These are phyloP conservation scores for Vespertilio murinus DNA, from an alignment of 2,797 vertebrate species.

Conservation along the genomic window DNA sequence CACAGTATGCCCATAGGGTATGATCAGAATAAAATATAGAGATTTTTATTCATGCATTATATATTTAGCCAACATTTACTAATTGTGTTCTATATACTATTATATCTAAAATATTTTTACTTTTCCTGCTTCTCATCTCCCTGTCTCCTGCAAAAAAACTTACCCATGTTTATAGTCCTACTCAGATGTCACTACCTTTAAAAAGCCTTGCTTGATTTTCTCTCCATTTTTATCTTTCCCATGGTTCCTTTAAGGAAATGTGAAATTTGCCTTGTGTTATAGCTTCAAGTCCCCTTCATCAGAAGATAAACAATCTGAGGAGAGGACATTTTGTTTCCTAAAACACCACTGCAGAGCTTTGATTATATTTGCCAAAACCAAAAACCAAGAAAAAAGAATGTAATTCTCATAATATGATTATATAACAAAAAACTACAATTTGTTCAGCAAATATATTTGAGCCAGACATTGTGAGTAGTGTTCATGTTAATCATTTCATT, in stretches of 20 bases:
- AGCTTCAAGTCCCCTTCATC: not conserved
- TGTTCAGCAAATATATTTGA: not conserved
- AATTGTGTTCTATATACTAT: not conserved
- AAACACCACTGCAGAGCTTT: slow-evolving; percentile 7
- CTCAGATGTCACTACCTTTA: slow-evolving; percentile 13
- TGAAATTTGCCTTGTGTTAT: slow-evolving; percentile 1
- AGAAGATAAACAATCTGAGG: not conserved
- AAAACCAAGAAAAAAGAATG: not conserved
- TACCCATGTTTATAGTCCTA: not conserved
- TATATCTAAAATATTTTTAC: not conserved
- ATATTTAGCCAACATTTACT: slow-evolving; percentile 21
- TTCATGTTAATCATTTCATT: not conserved
- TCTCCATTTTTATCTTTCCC: not conserved
- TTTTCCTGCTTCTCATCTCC: not conserved
- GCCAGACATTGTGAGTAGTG: not conserved
- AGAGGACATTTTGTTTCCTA: not conserved
- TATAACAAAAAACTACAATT: not conserved
- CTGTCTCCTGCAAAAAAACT: not conserved
- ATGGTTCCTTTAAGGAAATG: not conserved
- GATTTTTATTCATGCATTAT: not conserved
- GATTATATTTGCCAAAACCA: slow-evolving; percentile 9
- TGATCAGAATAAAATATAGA: slow-evolving; percentile 18
- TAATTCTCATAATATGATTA: not conserved
- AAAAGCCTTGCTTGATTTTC: slow-evolving; percentile 8
- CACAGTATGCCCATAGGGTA: not conserved